phyloP scores from a whole-genome alignment of 1,140 invertebrate species.

The Pissodes strobi region DNA sequence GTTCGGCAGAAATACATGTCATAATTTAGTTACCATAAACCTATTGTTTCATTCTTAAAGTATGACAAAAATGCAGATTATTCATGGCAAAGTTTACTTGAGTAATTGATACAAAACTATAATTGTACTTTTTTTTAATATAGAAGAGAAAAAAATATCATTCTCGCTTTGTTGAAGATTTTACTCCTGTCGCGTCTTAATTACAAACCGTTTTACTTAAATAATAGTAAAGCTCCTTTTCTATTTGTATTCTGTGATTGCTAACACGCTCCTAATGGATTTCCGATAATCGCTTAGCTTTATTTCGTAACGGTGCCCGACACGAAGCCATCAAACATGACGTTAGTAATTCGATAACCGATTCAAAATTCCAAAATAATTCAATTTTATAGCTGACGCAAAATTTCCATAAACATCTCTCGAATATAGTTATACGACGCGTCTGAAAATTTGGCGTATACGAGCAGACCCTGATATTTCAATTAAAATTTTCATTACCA shows the following conservation, averaged over 20 bases:
- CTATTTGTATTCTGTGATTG: not conserved
- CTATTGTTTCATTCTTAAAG: too few relatives aligned
- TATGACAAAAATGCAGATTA: too few relatives aligned
- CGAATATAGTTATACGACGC: not conserved
- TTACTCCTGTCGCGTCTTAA: too few relatives aligned
- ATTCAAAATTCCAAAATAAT: conserved; percentile 20
- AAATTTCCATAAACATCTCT: conserved; percentile 17
- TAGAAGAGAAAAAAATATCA: too few relatives aligned
- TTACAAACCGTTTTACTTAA: too few relatives aligned
- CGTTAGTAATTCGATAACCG: conserved; percentile 17
- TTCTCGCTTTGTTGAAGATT: too few relatives aligned
- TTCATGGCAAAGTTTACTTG: too few relatives aligned
- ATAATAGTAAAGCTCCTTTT: too few relatives aligned
- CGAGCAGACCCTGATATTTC: conserved; percentile 1
- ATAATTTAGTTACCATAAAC: too few relatives aligned
- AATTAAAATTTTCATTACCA: conserved; percentile 12
- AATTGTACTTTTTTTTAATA: too few relatives aligned
- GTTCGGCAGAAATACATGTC: too few relatives aligned
- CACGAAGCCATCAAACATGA: conserved; percentile 9
- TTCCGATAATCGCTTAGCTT: conserved; percentile 14
- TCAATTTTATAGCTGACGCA: conserved; percentile 7
- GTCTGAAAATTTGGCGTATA: not conserved
- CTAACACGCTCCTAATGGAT: conserved; percentile 2
- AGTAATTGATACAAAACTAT: too few relatives aligned
- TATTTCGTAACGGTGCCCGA: conserved; percentile 9